Percentiles rank a stretch among this genome's conserved stretches.
Conservation (phyloP, 2,888 invertebrate species). For the Camponotus fellah region DNA sequence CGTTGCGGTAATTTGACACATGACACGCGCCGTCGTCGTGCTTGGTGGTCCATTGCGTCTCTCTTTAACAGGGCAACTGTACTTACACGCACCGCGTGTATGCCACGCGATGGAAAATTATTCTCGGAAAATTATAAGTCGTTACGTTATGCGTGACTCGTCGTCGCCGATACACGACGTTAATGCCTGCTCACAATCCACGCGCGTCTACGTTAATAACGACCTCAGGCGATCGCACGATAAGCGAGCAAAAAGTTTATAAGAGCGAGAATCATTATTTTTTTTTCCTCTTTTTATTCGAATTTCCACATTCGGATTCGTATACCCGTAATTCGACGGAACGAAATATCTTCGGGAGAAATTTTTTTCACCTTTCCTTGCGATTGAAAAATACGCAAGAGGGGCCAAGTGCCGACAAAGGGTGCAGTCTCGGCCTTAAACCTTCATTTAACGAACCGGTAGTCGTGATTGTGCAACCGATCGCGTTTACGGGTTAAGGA, state of each 20-base stretch:
- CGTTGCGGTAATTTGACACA: slow-evolving; percentile 66
- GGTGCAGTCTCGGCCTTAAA: slow-evolving; percentile 36
- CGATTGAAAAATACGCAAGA: background rate
- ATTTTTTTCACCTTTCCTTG: background rate
- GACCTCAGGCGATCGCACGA: background rate
- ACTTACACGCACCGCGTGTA: slow-evolving; percentile 60
- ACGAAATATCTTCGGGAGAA: background rate
- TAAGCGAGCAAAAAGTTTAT: background rate
- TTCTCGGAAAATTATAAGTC: slow-evolving; percentile 62
- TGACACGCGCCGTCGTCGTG: slow-evolving; percentile 71
- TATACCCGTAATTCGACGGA: background rate
- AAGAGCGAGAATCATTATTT: background rate
- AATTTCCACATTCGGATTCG: background rate
- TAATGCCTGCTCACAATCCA: slow-evolving; percentile 43
- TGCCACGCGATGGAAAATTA: slow-evolving; percentile 53
- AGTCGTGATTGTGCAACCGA: slow-evolving; percentile 66
- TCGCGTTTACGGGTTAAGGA: slow-evolving; percentile 54
- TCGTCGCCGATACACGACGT: slow-evolving; percentile 43
- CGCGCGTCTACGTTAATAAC: background rate
- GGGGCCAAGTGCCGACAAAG: slow-evolving; percentile 53
- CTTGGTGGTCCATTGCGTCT: slow-evolving; percentile 71
- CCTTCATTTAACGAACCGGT: slow-evolving; percentile 66
- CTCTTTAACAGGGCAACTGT: slow-evolving; percentile 55
- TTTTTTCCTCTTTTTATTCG: background rate
- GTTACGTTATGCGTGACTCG: slow-evolving; percentile 47